Percentiles rank a stretch among this genome's conserved stretches.
phyloP scores from a whole-genome alignment of 2,797 vertebrate species.

The Helostoma temminkii region DNA sequence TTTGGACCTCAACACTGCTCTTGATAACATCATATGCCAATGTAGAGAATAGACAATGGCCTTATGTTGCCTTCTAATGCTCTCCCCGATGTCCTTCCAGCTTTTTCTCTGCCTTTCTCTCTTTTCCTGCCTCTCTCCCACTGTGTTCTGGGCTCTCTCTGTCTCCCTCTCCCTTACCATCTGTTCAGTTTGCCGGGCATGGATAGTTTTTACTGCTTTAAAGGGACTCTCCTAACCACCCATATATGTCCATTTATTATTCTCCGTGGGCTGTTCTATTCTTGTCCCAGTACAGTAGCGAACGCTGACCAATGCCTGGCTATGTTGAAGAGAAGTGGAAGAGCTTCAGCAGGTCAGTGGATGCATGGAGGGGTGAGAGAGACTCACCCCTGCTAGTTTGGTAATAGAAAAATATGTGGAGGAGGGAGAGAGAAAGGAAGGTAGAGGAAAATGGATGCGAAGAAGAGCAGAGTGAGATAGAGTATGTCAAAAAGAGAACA shows the following conservation, averaged over 20 bases:
- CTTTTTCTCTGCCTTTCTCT: slow-evolving; percentile 50
- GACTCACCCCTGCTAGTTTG: slow-evolving; percentile 57
- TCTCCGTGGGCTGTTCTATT: slow-evolving; percentile 75
- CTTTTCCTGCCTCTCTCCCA: slow-evolving; percentile 68
- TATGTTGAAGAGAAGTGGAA: slow-evolving; percentile 53
- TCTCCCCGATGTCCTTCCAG: slow-evolving; percentile 50
- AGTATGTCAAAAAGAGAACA: slow-evolving; percentile 56
- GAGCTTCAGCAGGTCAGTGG: slow-evolving; percentile 58
- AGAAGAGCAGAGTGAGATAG: slow-evolving; percentile 42
- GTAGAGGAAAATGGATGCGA: slow-evolving; percentile 33
- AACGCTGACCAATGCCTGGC: slow-evolving; percentile 63
- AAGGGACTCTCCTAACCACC: slow-evolving; percentile 78
- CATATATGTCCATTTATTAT: slow-evolving; percentile 83
- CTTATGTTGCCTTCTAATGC: slow-evolving; percentile 66
- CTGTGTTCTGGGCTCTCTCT: slow-evolving; percentile 78
- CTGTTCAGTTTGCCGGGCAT: slow-evolving; percentile 81
- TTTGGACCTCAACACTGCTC: slow-evolving; percentile 52
- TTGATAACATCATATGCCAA: slow-evolving; percentile 57
- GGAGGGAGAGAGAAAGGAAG: slow-evolving; percentile 35
- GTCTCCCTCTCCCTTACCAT: slow-evolving; percentile 77
- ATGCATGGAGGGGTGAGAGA: slow-evolving; percentile 38
- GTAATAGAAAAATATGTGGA: slow-evolving; percentile 60
- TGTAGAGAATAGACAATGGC: slow-evolving; percentile 55
- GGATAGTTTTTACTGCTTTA: slow-evolving; percentile 78
- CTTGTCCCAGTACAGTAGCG: slow-evolving; percentile 72